Evolutionary conservation across 1,140 invertebrate species (phyloP).

Genomic region (Melanaphis sacchari): DNA sequence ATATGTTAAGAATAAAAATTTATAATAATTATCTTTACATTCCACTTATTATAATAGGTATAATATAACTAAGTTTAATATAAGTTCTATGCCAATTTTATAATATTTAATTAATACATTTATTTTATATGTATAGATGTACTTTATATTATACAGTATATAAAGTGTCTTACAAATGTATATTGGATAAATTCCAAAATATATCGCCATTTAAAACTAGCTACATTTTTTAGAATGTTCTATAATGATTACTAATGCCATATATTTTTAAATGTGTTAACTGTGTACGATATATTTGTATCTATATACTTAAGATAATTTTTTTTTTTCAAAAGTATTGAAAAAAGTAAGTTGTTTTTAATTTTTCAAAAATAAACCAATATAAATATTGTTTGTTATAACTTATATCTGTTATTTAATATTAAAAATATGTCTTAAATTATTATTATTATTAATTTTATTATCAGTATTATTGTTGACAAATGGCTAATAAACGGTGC

Average conservation of each 20-base stretch:
- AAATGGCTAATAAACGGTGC: conserved; percentile 1
- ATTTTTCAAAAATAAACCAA: not conserved
- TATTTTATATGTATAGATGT: not conserved
- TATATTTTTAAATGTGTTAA: not conserved
- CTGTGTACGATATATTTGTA: not conserved
- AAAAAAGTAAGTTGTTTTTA: no score
- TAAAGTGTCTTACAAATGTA: not conserved
- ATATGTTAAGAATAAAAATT: not conserved
- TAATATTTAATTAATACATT: not conserved
- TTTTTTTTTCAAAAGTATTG: not conserved
- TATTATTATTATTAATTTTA: conserved; percentile 3
- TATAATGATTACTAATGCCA: not conserved
- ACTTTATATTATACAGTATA: not conserved
- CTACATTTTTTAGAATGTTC: not conserved
- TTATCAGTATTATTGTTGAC: not conserved
- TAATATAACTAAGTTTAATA: not conserved
- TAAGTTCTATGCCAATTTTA: not conserved
- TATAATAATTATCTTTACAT: not conserved
- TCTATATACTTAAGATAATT: no score
- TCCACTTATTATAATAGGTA: not conserved
- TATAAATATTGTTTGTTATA: conserved; percentile 13
- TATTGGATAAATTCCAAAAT: not conserved
- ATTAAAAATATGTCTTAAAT: not conserved
- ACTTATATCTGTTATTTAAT: not conserved
- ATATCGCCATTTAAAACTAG: not conserved